Evolutionary conservation across 2,797 vertebrate species (phyloP).

Genomic region (Hoplostethus atlanticus): DNA sequence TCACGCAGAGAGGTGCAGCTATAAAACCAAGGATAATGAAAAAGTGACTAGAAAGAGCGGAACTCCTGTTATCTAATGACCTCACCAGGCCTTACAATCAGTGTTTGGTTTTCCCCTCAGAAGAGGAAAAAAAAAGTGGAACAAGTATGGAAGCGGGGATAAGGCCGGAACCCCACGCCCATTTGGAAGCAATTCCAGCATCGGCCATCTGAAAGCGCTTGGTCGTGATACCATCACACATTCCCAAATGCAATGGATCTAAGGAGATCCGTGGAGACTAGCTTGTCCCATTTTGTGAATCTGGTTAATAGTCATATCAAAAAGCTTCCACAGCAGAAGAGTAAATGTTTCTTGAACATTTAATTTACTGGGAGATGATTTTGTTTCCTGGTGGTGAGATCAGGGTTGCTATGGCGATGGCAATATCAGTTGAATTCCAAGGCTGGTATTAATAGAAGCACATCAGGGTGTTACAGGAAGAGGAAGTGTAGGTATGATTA

Average conservation of each 20-base stretch:
- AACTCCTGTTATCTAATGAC: conserved; percentile 72
- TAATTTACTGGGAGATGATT: neutral
- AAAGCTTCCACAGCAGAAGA: conserved; percentile 17
- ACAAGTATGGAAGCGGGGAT: conserved; percentile 49
- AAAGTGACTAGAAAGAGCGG: conserved; percentile 46
- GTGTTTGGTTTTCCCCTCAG: conserved; percentile 63
- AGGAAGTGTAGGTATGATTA: no score
- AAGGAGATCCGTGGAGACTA: conserved; percentile 64
- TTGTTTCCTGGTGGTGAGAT: neutral
- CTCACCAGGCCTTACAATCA: conserved; percentile 64
- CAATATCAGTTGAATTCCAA: neutral
- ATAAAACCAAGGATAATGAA: conserved; percentile 67
- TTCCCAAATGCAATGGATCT: conserved; percentile 71
- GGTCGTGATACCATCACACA: conserved; percentile 76
- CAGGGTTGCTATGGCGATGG: conserved; percentile 5
- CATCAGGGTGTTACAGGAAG: no score
- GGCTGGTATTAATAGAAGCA: no score
- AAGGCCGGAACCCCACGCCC: conserved; percentile 60
- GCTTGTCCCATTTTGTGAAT: conserved; percentile 38
- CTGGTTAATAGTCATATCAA: conserved; percentile 14
- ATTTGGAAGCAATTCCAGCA: conserved; percentile 81
- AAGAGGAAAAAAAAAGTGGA: conserved; percentile 50
- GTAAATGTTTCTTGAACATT: conserved; percentile 12
- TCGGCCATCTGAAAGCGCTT: conserved; percentile 74
- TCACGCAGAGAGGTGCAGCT: conserved; percentile 73